phyloP scores from a whole-genome alignment of 2,797 vertebrate species.

The Phaenicophaeus curvirostris region DNA sequence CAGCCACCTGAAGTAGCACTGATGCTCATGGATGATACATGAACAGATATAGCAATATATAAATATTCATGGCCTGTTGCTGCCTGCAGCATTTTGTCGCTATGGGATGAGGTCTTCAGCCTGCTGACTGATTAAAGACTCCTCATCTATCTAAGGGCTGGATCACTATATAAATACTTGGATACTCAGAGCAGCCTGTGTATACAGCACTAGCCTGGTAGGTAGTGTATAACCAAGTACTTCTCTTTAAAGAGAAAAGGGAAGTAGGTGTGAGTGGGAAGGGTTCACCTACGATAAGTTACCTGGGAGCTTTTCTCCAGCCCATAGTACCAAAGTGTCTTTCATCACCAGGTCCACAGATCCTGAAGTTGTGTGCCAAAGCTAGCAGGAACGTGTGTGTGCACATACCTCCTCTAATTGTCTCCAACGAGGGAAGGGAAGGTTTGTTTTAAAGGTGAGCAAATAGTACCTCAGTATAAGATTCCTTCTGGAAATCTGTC shows the following conservation, averaged over 20 bases:
- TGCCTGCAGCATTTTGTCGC: background rate
- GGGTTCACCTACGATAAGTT: background rate
- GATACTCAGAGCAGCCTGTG: background rate
- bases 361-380: background rate
- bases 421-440: background rate
- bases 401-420: background rate
- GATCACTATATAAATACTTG: background rate
- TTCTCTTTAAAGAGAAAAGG: background rate
- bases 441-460: background rate
- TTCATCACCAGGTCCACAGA: background rate
- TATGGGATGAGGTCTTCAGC: background rate
- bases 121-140: background rate
- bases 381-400: background rate
- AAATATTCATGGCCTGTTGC: background rate
- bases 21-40: background rate
- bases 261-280: background rate
- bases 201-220: background rate
- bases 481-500: background rate
- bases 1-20: conserved; percentile 1
- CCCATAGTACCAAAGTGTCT: background rate
- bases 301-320: background rate
- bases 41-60: background rate
- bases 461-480: background rate
- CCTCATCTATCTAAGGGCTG: background rate
- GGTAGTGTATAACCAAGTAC: background rate